Base-by-base conservation (phyloP, 2,113 vertebrate species). In the Collichthys lucidus region DNA sequence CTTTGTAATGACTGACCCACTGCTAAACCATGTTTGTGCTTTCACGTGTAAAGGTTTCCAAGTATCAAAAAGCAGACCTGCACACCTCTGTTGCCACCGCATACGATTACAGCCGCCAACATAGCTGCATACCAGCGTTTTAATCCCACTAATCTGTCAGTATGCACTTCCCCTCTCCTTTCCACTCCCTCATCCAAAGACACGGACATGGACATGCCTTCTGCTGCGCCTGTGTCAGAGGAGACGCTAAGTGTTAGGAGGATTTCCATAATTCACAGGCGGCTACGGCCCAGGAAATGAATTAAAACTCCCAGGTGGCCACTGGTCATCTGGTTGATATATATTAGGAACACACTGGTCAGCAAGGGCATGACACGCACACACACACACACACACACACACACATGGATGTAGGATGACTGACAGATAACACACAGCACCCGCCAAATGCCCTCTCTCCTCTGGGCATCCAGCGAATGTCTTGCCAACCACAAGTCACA, bases 271-370 rank as follows among this genome's bases (percentile, higher is more conserved):
- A 90, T 83, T 86, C 79, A 83, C 79, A 79, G 46, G 68, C 9
- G 40, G 72, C 77, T 17, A 46, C 55, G 4, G 57, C 78, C 71
- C 81, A 85, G 81, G 79, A 92, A 88, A 84, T 90, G 77, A 89
- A 87, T 86, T 90, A 88, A 84, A 87, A 88, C 79, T 40, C 85
- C 83, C 87, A 92, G 74, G 84, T 88, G 86, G 86, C 82, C 52
- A 24, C 22, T 71, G 19, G 75, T 91, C 88, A 89, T 87, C 77
- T 73, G 79, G 49, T 72, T 80, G 79, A 84, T 88, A 78, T 77
- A 83, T 77, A 83, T 86, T 74, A 79, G 82, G 80, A 80, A 67
- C 63, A 60, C 62, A 60, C 70, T 76, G 67, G 71, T 77, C 72
- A 80, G 65, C 49, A 64, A 85, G 77, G 81, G 65, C 82, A 77